Base-by-base conservation (phyloP, 1,140 invertebrate species). In the Nixonia krombeini region DNA sequence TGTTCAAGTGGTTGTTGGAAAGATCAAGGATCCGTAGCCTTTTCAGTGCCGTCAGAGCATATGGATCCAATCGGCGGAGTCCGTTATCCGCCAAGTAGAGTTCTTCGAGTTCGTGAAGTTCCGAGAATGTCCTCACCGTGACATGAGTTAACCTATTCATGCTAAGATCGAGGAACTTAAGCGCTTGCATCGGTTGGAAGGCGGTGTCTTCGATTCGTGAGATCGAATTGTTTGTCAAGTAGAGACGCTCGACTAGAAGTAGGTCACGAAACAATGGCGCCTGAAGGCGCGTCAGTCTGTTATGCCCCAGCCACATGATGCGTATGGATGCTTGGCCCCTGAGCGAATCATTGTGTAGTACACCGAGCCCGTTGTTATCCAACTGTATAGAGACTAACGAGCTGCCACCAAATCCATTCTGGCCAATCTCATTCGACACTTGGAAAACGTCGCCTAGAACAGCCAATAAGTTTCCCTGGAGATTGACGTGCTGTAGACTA, bases 241-340 rank as follows among this genome's bases (percentile, higher is more conserved):
- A 94, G 1, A 96, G 84, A 42, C 93, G 87, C 73, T 94, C 91
- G 33, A 94, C 89, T 26, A 90, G 86, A 3, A 89, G 75, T 9
- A 94, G 86, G 82, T 95, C 93, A 40, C 87, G 87, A 74, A 95
- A 95, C 33, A 95, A 76, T 4, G 89, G 88, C 4, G 88, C 87
- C 45, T 91, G 90, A 13, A 96, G 82, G 49, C 89, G 86, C n/a
- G 88, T 90, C 35, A 96, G 81, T 72, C 91, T 89, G 78, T 96
- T 96, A 80, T 94, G 90, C 21, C 92, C 90, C 9, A 96, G 83
- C 92, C 93, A 94, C 88, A 96, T 91, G 53, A 95, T 93, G 79
- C 94, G 90, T 9, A 95, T 90, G 58, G 90, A 91, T 0, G 89
- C 89, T 79, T 95, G 93, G 2, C 92, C 91, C 17, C 88, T 82